Conservation (phyloP, 1,140 invertebrate genomes). For the Antheraea pernyi region DNA sequence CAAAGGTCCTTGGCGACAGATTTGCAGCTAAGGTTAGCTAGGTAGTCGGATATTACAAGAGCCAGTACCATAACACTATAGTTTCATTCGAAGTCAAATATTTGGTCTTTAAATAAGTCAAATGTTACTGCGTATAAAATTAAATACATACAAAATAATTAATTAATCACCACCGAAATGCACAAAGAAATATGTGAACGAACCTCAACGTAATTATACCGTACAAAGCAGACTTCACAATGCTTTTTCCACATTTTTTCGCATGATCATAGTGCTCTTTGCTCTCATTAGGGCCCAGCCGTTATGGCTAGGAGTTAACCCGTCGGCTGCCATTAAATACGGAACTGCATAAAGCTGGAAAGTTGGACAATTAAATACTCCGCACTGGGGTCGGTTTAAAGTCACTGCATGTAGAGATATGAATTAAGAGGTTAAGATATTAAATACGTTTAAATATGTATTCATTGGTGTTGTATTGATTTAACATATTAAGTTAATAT, state of each 20-base stretch:
- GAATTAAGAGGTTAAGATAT: not conserved
- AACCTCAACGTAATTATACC: constrained; percentile 4
- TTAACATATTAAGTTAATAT: too few species aligned
- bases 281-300: constrained; percentile 18
- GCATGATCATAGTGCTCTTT: constrained; percentile 7
- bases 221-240: constrained; percentile 6
- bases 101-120: too few species aligned
- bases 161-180: not conserved
- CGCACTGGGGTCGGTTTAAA: constrained; percentile 36
- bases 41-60: too few species aligned
- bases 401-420: constrained; percentile 27
- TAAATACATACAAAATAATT: too few species aligned
- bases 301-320: constrained; percentile 31
- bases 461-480: too few species aligned
- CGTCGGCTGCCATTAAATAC: constrained; percentile 36
- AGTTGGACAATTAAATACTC: constrained; percentile 52
- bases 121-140: too few species aligned
- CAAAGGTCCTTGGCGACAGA: too few species aligned
- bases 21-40: too few species aligned
- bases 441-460: too few species aligned
- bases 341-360: constrained; percentile 45
- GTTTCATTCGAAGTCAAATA: too few species aligned
- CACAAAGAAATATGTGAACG: not conserved
- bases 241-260: constrained; percentile 12
- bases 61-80: too few species aligned